A percentile compares a stretch with the other conserved stretches of the same genome.
These are phyloP conservation scores for Myrmecophaga tridactyla DNA, from an alignment of 2,113 vertebrate genomes.

Conservation along the genomic window DNA sequence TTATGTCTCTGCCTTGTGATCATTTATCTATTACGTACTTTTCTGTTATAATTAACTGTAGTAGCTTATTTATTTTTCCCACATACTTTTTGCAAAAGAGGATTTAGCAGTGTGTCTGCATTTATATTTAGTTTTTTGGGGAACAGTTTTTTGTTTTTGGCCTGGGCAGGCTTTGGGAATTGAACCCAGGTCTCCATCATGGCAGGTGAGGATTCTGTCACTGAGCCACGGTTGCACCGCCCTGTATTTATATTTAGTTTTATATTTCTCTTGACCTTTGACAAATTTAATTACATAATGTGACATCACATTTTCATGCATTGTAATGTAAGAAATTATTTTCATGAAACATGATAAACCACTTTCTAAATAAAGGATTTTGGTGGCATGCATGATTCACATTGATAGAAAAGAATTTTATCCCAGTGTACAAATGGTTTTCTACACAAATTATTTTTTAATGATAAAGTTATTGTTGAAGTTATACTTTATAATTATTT, in stretches of 20 bases:
- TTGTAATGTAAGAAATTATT: not conserved
- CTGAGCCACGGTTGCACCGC: no score
- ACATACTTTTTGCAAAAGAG: not conserved
- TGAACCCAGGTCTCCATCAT: no score
- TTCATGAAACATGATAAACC: not conserved
- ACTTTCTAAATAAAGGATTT: not conserved
- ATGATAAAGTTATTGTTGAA: not conserved
- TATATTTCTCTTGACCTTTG: not conserved
- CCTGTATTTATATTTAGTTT: not conserved
- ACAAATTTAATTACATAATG: not conserved
- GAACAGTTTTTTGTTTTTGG: no score
- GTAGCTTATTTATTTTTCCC: not conserved
- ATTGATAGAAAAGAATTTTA: not conserved
- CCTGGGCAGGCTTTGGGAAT: no score
- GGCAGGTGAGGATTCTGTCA: no score
- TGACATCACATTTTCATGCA: not conserved
- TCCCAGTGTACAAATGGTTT: not conserved
- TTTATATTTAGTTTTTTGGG: not conserved
- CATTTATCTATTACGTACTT: not conserved
- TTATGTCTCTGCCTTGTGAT: not conserved
- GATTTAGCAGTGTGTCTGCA: not conserved
- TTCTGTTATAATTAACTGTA: not conserved
- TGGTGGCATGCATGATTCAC: not conserved
- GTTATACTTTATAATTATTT: not conserved
- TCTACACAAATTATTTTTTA: not conserved